Conservation (phyloP, 1,140 invertebrate genomes). For the Lepidurus couesii region DNA sequence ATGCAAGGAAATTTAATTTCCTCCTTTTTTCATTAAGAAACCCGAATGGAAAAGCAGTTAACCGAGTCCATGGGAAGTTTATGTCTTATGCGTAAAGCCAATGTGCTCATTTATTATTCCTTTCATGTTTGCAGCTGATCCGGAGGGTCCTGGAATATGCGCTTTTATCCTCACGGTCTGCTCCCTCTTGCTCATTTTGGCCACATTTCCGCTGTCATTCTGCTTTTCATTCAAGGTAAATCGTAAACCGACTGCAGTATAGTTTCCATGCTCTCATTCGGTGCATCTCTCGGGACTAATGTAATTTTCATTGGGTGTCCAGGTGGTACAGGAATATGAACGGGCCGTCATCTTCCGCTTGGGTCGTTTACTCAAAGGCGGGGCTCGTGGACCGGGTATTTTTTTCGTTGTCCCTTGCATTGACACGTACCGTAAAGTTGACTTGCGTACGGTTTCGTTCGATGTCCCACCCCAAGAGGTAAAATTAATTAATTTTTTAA, state of each 20-base stretch:
- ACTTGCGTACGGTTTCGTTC: constrained; percentile 77
- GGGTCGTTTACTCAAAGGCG: constrained; percentile 76
- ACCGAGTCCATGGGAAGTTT: neutral
- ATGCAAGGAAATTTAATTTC: no score
- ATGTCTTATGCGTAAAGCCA: neutral
- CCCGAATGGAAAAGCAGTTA: neutral
- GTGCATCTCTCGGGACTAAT: neutral
- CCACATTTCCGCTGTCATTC: constrained; percentile 74
- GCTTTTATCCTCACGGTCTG: constrained; percentile 73
- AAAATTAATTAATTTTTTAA: constrained; percentile 41
- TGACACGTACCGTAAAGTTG: constrained; percentile 81
- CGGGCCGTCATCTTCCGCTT: constrained; percentile 83
- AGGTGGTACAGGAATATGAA: constrained; percentile 89
- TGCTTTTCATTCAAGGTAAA: constrained; percentile 76
- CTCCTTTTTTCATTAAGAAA: no score
- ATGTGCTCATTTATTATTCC: neutral
- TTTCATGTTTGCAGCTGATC: constrained; percentile 46
- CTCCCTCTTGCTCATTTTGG: constrained; percentile 67
- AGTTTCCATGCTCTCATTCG: neutral
- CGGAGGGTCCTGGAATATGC: constrained; percentile 56
- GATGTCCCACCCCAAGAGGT: constrained; percentile 94
- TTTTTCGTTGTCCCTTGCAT: constrained; percentile 89
- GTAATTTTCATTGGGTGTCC: constrained; percentile 30
- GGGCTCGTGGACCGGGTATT: constrained; percentile 80
- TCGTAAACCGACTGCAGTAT: constrained; percentile 23